Base-by-base conservation (phyloP, 2,797 vertebrate species). In the Pangasius djambal region DNA sequence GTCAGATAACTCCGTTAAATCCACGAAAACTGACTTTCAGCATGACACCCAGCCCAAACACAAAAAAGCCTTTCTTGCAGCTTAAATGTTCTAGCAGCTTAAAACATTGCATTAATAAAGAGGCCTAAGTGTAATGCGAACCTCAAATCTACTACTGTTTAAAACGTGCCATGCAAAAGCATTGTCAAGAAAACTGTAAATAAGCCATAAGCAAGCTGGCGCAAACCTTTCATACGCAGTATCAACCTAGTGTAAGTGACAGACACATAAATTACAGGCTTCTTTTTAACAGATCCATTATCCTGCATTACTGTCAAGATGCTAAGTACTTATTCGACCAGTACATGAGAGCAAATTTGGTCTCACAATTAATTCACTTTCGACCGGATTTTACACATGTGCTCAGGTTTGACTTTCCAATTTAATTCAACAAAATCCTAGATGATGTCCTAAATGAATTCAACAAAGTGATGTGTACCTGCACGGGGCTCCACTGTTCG, bases 401-500 rank as follows among this genome's bases (percentile, higher is more conserved):
- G 48, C 52, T 48, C 25, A 44, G 50, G 20, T 78, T 25, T 50
- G 59, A 55, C 44, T 55, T 86, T 37, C 40, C 16, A 57, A 74
- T 37, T 31, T 13, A 77, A 22, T 61, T 87, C n/a, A 83, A 12
- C 8, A 63, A 84, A 61, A 37, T 34, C 28, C 31, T 16, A 40
- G 16, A 22, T 4, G 79, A 40, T 44, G 34, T 37, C 22, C 20
- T 31, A 84, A 67, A n/a, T 57, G 3, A 48, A 28, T 31, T 72
- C 18, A 81, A 13, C 20, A 61, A 69, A 77, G 16, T 65, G 20
- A 25, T 9, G 25, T 74, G 87, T 87, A 91, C 92, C 97, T 88
- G 95, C 92, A 83, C 95, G 93, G 0, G 98, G 98, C 91, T 99
- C 98, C 92, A 99, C 95, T 0, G 98, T 98, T 89, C 93, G 96